Evolutionary conservation across 2,113 vertebrate species (phyloP).

Genomic region (human): DNA sequence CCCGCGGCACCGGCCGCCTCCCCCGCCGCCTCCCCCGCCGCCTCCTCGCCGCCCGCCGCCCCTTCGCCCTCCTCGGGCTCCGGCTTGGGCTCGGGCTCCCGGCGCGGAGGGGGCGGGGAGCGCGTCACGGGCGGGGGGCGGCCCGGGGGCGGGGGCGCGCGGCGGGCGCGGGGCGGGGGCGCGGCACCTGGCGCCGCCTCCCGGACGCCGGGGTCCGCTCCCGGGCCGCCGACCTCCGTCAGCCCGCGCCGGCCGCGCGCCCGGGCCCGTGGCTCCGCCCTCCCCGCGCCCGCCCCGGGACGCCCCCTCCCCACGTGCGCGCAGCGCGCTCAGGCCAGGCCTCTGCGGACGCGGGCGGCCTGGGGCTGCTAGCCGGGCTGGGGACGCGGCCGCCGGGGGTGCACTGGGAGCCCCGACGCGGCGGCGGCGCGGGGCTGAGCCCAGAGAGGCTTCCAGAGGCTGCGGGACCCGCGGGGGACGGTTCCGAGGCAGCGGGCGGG

Average conservation of each 20-base stretch:
- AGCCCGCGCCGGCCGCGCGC: conserved; percentile 61
- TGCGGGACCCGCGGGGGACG: conserved; percentile 57
- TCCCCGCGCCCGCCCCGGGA: background rate
- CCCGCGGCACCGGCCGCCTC: conserved; percentile 57
- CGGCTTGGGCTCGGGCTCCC: conserved; percentile 58
- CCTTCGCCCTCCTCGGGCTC: conserved; percentile 60
- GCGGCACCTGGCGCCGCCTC: conserved; percentile 83
- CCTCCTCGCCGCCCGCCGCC: conserved; percentile 68
- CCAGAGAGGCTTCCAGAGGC: conserved; percentile 48
- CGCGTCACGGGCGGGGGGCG: conserved; percentile 71
- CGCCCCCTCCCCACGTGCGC: conserved; percentile 67
- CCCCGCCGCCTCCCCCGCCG: conserved; percentile 67
- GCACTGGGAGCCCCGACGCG: background rate
- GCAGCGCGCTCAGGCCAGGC: background rate
- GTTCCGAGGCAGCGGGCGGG: conserved; percentile 40
- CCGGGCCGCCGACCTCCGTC: conserved; percentile 58
- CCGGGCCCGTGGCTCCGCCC: conserved; percentile 66
- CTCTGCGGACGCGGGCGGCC: background rate
- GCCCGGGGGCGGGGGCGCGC: conserved; percentile 59
- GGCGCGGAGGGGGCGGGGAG: conserved; percentile 39
- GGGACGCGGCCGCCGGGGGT: background rate
- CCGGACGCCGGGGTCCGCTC: conserved; percentile 84
- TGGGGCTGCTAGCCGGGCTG: background rate
- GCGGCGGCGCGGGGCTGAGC: background rate
- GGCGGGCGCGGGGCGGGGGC: conserved; percentile 60